Conservation (phyloP, 2,888 invertebrate species). For the Nematopogon swammerdamellus region DNA sequence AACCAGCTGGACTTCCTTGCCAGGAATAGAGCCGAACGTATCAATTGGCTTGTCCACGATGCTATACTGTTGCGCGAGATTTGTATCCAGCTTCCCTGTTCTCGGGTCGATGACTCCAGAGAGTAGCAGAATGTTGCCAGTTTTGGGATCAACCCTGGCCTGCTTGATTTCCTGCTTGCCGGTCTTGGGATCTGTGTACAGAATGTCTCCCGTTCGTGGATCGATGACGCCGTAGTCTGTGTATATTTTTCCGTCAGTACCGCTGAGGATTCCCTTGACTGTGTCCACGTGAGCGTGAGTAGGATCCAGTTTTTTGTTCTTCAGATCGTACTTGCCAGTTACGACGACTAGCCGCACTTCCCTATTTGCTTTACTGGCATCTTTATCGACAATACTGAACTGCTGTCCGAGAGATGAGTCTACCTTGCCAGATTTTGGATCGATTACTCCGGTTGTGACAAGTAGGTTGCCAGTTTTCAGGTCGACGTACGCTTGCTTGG, state of each 20-base stretch:
- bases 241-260: conserved; percentile 62
- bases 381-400: conserved; percentile 63
- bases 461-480: conserved; percentile 66
- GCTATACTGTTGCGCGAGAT: conserved; percentile 58
- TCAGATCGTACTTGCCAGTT: conserved; percentile 59
- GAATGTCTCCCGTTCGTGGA: conserved; percentile 55
- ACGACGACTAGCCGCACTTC: conserved; percentile 57
- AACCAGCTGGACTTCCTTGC: conserved; percentile 53
- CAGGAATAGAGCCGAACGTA: conserved; percentile 32
- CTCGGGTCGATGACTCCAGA: conserved; percentile 58
- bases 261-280: conserved; percentile 44
- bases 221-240: conserved; percentile 61
- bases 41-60: conserved; percentile 58
- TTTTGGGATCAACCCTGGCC: conserved; percentile 47
- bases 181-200: conserved; percentile 37
- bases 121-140: conserved; percentile 48
- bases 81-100: conserved; percentile 53
- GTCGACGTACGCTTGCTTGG: conserved; percentile 67
- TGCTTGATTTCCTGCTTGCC: conserved; percentile 41
- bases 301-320: conserved; percentile 47
- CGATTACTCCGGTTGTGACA: conserved; percentile 59
- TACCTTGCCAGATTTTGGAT: conserved; percentile 64
- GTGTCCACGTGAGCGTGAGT: conserved; percentile 50
- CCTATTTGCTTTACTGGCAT: conserved; percentile 62
- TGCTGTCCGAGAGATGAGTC: conserved; percentile 66